Conservation (phyloP, 2,797 vertebrate genomes). For the Lophius americanus region DNA sequence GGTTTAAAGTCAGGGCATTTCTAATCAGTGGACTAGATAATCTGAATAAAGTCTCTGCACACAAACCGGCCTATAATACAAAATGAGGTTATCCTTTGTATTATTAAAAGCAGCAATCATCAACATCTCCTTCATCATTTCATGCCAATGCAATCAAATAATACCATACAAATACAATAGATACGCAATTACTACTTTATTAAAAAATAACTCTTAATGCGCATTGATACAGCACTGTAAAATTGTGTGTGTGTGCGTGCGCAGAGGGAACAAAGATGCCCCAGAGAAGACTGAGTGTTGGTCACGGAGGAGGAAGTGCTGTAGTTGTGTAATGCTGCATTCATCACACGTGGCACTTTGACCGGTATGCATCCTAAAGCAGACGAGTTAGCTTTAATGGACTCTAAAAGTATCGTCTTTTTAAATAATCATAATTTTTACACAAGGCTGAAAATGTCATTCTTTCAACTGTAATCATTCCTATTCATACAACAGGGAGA, state of each 20-base stretch:
- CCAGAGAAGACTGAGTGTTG: slow-evolving; percentile 65
- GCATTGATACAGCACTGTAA: slow-evolving; percentile 72
- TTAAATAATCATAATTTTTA: slow-evolving; percentile 3
- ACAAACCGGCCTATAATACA: background rate
- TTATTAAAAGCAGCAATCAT: too few species aligned
- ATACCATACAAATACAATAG: slow-evolving; percentile 19
- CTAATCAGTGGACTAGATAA: background rate
- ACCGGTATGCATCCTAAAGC: slow-evolving; percentile 9
- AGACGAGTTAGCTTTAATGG: slow-evolving; percentile 21
- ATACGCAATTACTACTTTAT: slow-evolving; percentile 74
- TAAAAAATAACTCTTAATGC: slow-evolving; percentile 80
- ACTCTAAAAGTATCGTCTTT: slow-evolving; percentile 1
- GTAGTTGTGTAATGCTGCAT: slow-evolving; percentile 58
- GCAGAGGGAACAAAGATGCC: slow-evolving; percentile 35
- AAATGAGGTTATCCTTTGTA: background rate
- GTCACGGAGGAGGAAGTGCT: slow-evolving; percentile 51
- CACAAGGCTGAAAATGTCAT: background rate
- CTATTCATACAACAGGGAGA: slow-evolving; percentile 25
- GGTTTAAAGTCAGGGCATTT: background rate
- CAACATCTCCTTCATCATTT: background rate
- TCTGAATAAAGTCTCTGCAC: background rate
- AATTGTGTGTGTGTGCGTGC: slow-evolving; percentile 30
- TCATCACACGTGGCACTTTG: slow-evolving; percentile 41
- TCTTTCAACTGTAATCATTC: background rate
- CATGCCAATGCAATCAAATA: slow-evolving; percentile 3